A percentile compares a stretch with the other conserved stretches of the same genome.
These are phyloP conservation scores for Malachius bipustulatus DNA, from an alignment of 2,888 invertebrate species.

Conservation along the genomic window DNA sequence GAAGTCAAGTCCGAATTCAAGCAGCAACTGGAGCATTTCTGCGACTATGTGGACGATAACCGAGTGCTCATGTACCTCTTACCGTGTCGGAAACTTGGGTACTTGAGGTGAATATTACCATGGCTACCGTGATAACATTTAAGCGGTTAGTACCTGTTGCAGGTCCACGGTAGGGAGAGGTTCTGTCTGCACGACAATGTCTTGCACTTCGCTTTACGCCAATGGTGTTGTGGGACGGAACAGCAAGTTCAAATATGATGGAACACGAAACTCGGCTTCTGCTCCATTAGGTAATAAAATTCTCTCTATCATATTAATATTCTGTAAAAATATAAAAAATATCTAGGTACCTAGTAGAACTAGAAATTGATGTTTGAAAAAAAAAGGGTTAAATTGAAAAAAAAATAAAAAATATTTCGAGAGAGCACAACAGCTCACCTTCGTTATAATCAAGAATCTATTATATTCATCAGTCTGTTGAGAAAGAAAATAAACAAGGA, in stretches of 20 bases:
- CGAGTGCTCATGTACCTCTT: constrained; percentile 28
- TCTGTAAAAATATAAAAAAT: too few relatives aligned
- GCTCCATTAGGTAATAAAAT: too few relatives aligned
- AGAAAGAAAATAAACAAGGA: too few relatives aligned
- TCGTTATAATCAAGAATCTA: too few relatives aligned
- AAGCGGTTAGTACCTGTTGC: constrained; percentile 18
- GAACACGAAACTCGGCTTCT: too few relatives aligned
- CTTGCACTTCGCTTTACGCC: constrained; percentile 35
- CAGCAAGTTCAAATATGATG: not conserved
- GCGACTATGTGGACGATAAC: constrained; percentile 29
- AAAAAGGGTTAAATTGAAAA: too few relatives aligned
- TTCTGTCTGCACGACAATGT: constrained; percentile 37
- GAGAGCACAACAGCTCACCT: too few relatives aligned
- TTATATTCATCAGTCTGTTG: too few relatives aligned
- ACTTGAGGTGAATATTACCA: constrained; percentile 29
- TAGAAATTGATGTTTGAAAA: too few relatives aligned
- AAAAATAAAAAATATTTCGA: too few relatives aligned
- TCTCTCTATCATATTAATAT: too few relatives aligned
- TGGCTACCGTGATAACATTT: constrained; percentile 3
- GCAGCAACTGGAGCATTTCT: constrained; percentile 27
- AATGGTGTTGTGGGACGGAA: constrained; percentile 26
- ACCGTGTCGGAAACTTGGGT: constrained; percentile 30
- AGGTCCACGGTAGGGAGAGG: constrained; percentile 34
- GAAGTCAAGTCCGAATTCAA: constrained; percentile 49
- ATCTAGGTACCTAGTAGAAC: too few relatives aligned